Evolutionary conservation across 2,888 invertebrate species (phyloP).

Genomic region (Cheilosia vulpina): DNA sequence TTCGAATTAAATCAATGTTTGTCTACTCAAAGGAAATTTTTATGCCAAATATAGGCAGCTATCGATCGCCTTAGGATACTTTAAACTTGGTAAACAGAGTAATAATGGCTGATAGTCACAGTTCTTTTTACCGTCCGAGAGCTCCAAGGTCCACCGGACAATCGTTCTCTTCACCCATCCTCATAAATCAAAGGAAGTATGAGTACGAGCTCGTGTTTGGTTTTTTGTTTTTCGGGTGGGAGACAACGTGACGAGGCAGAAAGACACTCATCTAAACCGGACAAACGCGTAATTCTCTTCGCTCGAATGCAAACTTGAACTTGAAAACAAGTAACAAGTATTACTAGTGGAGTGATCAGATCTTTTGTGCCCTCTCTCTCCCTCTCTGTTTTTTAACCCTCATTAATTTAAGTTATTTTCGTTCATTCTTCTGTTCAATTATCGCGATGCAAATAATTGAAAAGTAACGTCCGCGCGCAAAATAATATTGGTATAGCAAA

Average conservation of each 20-base stretch:
- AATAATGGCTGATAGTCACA: neutral
- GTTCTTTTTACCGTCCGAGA: neutral
- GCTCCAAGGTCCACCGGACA: neutral
- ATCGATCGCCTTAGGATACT: slow-evolving; percentile 6
- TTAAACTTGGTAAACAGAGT: slow-evolving; percentile 24
- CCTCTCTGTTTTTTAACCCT: neutral
- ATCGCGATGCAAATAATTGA: slow-evolving; percentile 46
- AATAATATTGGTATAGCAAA: slow-evolving; percentile 1
- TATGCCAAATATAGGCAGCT: slow-evolving; percentile 16
- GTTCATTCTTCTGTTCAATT: slow-evolving; percentile 28
- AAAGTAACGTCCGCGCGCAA: slow-evolving; percentile 9
- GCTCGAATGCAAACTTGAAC: slow-evolving; percentile 43
- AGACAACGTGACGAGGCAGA: neutral
- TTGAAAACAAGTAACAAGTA: slow-evolving; percentile 38
- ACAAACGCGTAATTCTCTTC: slow-evolving; percentile 37
- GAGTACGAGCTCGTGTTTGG: neutral
- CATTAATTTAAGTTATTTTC: slow-evolving; percentile 21
- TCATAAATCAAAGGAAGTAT: neutral
- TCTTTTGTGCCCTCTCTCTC: neutral
- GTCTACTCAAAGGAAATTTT: slow-evolving; percentile 27
- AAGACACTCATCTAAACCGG: slow-evolving; percentile 5
- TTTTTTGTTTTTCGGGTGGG: neutral
- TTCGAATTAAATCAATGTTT: slow-evolving; percentile 23
- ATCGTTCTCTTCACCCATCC: neutral
- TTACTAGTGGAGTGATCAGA: neutral